These are phyloP conservation scores for Sebastes diploproa DNA, from an alignment of 2,797 vertebrate species.

Conservation along the genomic window DNA sequence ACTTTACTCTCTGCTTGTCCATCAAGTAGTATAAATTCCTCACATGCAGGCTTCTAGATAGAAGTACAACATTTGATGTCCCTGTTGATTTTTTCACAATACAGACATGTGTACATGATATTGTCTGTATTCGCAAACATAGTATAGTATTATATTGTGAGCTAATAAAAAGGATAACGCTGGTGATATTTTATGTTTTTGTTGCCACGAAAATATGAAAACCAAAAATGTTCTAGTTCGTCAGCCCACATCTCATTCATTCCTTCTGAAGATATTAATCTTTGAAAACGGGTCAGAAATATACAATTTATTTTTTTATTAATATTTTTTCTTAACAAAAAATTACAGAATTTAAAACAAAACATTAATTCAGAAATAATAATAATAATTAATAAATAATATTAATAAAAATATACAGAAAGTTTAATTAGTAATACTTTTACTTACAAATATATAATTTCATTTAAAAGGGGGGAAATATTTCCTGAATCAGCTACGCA, in stretches of 20 bases:
- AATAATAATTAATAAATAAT: no score
- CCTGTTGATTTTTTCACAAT: neutral
- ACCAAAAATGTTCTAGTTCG: neutral
- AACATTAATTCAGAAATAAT: neutral
- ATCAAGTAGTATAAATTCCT: neutral
- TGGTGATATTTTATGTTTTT: neutral
- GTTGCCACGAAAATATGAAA: neutral
- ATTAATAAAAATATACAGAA: no score
- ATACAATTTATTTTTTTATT: neutral
- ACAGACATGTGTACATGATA: neutral
- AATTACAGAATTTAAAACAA: no score
- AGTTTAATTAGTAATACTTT: no score
- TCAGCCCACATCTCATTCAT: neutral
- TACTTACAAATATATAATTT: neutral
- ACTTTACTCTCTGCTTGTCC: neutral
- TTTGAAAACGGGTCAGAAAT: neutral
- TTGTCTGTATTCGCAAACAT: neutral
- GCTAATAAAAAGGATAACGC: neutral
- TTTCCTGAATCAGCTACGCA: neutral
- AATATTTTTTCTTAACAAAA: no score
- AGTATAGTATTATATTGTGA: neutral
- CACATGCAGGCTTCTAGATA: neutral
- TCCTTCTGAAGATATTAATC: neutral
- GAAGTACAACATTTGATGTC: neutral
- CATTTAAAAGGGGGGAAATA: neutral